Evolutionary conservation across 2,113 vertebrate genomes (phyloP), one percentile per base, ranked within the genome.

Genomic region (Formicarius rufipectus): DNA sequence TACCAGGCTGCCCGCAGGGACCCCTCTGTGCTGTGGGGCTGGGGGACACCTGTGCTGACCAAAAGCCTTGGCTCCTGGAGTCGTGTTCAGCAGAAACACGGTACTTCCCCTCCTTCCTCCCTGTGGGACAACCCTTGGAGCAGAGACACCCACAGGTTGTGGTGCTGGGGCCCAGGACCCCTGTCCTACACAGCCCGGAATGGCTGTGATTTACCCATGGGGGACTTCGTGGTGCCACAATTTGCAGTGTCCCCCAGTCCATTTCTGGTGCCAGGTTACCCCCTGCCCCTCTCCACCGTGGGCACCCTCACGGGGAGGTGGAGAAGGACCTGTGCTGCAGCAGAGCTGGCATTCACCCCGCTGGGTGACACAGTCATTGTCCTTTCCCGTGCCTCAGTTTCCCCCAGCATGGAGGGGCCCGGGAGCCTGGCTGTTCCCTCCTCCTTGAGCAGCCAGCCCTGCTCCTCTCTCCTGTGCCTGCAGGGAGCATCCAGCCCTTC

Each of bases 141-240:
- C 60, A 28, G n/a, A 40, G 60, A 49, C 33, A 35, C 40, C 27
- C 28, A 1, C 5, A 3, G 63, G 4, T 13, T 1, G 2, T 10
- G 37, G 37, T n/a, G n/a, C 20, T 1, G 2, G 45, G 8, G 12
- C 23, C 28, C 1, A 0, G 27, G 19, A 18, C 2, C 37, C 45
- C 27, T 1, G 2, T 39, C 44, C 56, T 55, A 5, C 2, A 2
- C 25, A 82, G 60, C 53, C 35, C 52, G 1, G 0, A 72, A 7
- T 2, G 3, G 66, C 40, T 4, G 1, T 3, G 0, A 1, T 79
- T 59, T 59, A n/a, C 25, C 35, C 16, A 0, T 0, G 9, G 19
- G 33, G 66, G 30, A n/a, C 4, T 0, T 18, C 3, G n/a, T 21
- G n/a, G 50, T 58, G 33, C 60, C 53, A 9, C 22, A 7, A 9